Evolutionary conservation across 2,888 invertebrate species (phyloP).

Genomic region (Coenonympha arcania): DNA sequence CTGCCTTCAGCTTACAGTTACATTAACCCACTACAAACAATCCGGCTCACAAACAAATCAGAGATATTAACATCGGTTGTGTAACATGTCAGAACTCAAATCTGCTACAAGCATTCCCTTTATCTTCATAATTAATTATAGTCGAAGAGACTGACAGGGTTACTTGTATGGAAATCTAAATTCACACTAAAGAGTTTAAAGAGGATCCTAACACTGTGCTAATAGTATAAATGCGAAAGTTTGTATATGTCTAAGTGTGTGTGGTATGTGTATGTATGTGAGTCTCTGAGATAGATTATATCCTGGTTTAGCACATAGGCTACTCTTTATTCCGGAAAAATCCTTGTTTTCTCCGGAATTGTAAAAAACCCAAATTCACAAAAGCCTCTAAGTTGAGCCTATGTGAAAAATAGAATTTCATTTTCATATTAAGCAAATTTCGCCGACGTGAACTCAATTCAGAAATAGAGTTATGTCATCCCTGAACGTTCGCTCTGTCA

Average conservation of each 20-base stretch:
- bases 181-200: too few species aligned
- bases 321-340: too few species aligned
- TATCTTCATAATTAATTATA: slow-evolving; percentile 1
- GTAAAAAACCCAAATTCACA: too few species aligned
- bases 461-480: background rate
- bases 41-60: background rate
- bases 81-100: background rate
- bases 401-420: too few species aligned
- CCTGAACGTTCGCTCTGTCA: slow-evolving; percentile 20
- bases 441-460: background rate
- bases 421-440: background rate
- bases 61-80: background rate
- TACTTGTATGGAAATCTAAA: background rate
- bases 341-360: too few species aligned
- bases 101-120: background rate
- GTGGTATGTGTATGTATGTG: too few species aligned
- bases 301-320: too few species aligned
- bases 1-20: background rate
- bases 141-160: background rate
- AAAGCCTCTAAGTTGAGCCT: too few species aligned
- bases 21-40: background rate
- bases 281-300: too few species aligned
- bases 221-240: too few species aligned
- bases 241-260: too few species aligned
- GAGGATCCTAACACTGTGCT: too few species aligned